Percentiles rank a stretch among this genome's conserved stretches.
phyloP scores from a whole-genome alignment of 2,113 vertebrate species.

The Proterorhinus semilunaris region DNA sequence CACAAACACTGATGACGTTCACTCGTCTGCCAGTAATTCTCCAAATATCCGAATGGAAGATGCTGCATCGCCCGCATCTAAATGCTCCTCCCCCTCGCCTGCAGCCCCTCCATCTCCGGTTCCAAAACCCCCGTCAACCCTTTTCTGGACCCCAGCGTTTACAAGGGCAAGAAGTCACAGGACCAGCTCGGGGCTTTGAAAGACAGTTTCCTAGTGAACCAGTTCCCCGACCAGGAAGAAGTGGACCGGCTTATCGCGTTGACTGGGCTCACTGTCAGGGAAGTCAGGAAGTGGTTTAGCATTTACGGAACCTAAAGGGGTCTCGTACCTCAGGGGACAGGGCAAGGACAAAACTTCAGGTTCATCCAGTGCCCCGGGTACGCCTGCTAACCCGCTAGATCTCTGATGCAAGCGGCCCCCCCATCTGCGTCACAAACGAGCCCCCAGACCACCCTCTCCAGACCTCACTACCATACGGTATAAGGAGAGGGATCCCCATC shows the following conservation, averaged over 20 bases:
- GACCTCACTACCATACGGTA: no score
- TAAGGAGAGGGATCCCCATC: no score
- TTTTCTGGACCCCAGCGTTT: no score
- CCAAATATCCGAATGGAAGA: conserved; percentile 46
- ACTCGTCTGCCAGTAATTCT: conserved; percentile 35
- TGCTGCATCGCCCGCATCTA: conserved; percentile 57
- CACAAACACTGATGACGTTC: conserved; percentile 33
- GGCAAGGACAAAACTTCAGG: conserved; percentile 29
- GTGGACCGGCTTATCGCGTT: conserved; percentile 88
- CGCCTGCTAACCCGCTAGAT: conserved; percentile 64
- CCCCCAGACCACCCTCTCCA: no score
- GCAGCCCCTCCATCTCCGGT: conserved; percentile 63
- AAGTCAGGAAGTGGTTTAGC: conserved; percentile 99
- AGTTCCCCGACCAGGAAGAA: conserved; percentile 93
- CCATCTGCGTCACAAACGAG: conserved; percentile 69
- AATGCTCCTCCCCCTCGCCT: conserved; percentile 74
- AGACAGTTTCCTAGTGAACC: conserved; percentile 87
- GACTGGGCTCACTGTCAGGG: conserved; percentile 88
- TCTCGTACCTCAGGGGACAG: conserved; percentile 63
- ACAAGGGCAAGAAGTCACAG: no score
- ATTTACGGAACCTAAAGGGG: conserved; percentile 89
- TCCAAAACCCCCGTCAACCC: no score
- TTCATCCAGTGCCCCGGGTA: conserved; percentile 7
- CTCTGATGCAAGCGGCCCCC: conserved; percentile 46
- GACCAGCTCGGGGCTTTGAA: conserved; percentile 91